Evolutionary conservation across 2,113 vertebrate genomes (phyloP), one percentile per base, ranked within the genome.

Genomic region (Agelaius tricolor): DNA sequence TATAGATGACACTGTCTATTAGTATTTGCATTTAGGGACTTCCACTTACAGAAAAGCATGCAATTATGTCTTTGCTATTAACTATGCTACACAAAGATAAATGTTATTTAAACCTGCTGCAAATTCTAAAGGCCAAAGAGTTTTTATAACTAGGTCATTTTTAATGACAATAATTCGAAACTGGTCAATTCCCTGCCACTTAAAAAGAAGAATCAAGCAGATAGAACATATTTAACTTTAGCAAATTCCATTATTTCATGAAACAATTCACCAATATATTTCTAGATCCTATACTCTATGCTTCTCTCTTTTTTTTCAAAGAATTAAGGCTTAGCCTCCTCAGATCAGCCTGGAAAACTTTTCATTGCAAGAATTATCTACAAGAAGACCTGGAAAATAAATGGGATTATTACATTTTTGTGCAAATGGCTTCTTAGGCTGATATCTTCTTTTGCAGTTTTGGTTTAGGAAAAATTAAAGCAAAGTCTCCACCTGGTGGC

Each of bases 401-500:
- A 94, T 91, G 54, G 44, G 62, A 94, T 96, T 85, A 77, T 76
- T 78, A 80, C 84, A 75, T 80, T 94, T 96, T 96, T 95, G 39
- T 71, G 58, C 62, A 95, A 94, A 96, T 92, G 67, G 51, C 61
- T 82, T 93, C 80, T 90, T 89, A 78, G 15, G 39, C 67, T 68
- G 62, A 18, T 71, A 75, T 6, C 62, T 86, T 78, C 82, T 87
- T 89, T 67, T 20, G 6, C 6, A 76, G 43, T 31, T 82, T 41
- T 3, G 1, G 26, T 17, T 71, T 86, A 93, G 30, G 37, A 55
- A 97, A 96, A 96, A 21, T n/a, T 96, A 96, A 94, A 95, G 82
- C 94, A 94, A 97, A 65, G 95, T 94, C 96, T 96, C 97, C 97
- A 97, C 43, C 97, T 97, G 87, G 95, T 97, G 97, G 97, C 67